Evolutionary conservation across 2,888 invertebrate species (phyloP).

Genomic region (Aquatica leii): DNA sequence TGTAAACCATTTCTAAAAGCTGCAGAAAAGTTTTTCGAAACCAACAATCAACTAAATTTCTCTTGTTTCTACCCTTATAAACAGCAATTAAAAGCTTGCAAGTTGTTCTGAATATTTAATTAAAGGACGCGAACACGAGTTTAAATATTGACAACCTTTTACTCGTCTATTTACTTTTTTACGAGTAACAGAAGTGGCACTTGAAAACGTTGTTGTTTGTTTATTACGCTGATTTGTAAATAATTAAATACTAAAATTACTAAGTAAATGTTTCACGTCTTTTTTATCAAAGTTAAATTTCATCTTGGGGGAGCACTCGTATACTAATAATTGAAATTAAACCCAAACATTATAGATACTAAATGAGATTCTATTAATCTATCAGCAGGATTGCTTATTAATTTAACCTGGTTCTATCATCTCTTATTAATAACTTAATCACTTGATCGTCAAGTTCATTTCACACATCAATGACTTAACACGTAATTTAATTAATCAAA

Average conservation of each 20-base stretch:
- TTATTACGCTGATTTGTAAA: constrained; percentile 17
- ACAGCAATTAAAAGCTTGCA: constrained; percentile 27
- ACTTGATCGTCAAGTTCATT: no score
- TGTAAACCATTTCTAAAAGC: constrained; percentile 1
- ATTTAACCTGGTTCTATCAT: no score
- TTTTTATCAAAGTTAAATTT: no score
- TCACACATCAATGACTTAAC: no score
- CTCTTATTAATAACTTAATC: no score
- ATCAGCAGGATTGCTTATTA: no score
- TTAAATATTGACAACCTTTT: constrained; percentile 31
- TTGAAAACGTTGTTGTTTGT: constrained; percentile 22
- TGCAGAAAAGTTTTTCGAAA: constrained; percentile 17
- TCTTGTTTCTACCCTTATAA: constrained; percentile 25
- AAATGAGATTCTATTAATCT: no score
- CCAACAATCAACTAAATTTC: constrained; percentile 12
- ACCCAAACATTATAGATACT: no score
- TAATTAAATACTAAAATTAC: constrained; percentile 5
- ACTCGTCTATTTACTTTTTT: constrained; percentile 19
- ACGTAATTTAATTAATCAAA: no score
- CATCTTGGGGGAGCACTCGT: no score
- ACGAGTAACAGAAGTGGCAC: constrained; percentile 20
- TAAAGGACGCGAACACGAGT: constrained; percentile 23
- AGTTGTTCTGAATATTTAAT: constrained; percentile 27
- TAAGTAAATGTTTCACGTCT: no score
- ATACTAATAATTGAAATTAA: no score